phyloP scores from a whole-genome alignment of 30 jellyfish, hydroid and myxozoan species.

The Aurelia aurita region DNA sequence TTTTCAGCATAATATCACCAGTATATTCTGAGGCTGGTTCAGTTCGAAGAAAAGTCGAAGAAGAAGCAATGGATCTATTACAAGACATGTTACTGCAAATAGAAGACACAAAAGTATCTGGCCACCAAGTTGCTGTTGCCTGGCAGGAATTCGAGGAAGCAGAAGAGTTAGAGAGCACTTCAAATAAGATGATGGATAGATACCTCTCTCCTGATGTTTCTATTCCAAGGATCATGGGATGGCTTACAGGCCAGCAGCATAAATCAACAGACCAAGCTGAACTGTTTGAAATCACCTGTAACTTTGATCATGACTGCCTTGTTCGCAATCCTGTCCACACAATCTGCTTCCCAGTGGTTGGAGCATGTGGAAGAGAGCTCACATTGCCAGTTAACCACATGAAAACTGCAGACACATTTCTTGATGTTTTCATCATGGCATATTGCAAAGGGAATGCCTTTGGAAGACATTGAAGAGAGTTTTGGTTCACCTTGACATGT shows the following conservation, averaged over 20 bases:
- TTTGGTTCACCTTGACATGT: background rate
- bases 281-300: constrained; percentile 25
- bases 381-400: constrained; percentile 29
- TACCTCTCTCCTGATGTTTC: constrained; percentile 29
- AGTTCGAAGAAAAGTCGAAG: constrained; percentile 35
- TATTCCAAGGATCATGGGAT: constrained; percentile 48
- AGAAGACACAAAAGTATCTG: constrained; percentile 32
- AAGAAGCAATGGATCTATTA: constrained; percentile 36
- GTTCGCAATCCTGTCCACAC: constrained; percentile 28
- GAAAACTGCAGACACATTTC: constrained; percentile 22
- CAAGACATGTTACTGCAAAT: constrained; percentile 45
- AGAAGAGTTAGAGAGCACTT: constrained; percentile 14
- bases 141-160: constrained; percentile 59
- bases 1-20: constrained; percentile 22
- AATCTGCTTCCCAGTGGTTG: constrained; percentile 39
- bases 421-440: constrained; percentile 29
- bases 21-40: constrained; percentile 44
- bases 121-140: constrained; percentile 54
- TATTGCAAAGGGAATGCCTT: constrained; percentile 32
- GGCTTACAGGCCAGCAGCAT: constrained; percentile 63
- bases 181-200: constrained; percentile 12
- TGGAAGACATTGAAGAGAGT: constrained; percentile 35
- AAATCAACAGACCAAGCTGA: constrained; percentile 34
- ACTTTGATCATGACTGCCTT: constrained; percentile 55
- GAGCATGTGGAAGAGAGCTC: constrained; percentile 56